These are phyloP conservation scores for Shargacucullia verbasci DNA, from an alignment of 2,888 invertebrate species.

Conservation along the genomic window DNA sequence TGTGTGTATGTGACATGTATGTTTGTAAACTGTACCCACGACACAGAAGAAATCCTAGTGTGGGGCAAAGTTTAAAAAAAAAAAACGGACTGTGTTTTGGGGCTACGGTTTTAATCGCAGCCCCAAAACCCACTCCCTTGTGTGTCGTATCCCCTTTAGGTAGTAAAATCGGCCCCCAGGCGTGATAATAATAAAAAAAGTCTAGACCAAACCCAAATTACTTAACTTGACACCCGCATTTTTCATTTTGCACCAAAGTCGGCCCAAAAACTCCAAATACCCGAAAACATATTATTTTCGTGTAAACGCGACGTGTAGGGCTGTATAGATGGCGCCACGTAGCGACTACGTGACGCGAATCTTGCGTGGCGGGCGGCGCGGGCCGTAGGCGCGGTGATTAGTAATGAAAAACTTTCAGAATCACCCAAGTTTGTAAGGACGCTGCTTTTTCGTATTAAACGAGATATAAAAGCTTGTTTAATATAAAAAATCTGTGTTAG, in stretches of 20 bases:
- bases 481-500: not conserved
- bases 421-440: constrained; percentile 21
- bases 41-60: too few relatives aligned
- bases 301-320: constrained; percentile 25
- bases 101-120: too few relatives aligned
- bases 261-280: constrained; percentile 20
- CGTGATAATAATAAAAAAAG: too few relatives aligned
- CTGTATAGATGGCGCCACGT: constrained; percentile 54
- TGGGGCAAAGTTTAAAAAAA: too few relatives aligned
- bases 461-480: not conserved
- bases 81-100: too few relatives aligned
- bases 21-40: too few relatives aligned
- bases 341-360: constrained; percentile 67
- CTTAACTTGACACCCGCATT: too few relatives aligned
- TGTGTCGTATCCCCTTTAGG: too few relatives aligned
- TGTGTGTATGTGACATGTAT: too few relatives aligned
- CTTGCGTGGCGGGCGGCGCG: constrained; percentile 16
- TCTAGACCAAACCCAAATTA: too few relatives aligned
- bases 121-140: too few relatives aligned
- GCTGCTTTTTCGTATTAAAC: constrained; percentile 23
- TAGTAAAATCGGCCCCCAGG: too few relatives aligned
- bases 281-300: constrained; percentile 45
- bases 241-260: constrained; percentile 19
- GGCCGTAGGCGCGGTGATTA: constrained; percentile 60
- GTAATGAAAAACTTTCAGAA: constrained; percentile 59